Conservation (phyloP, 1,140 invertebrate species). For the Ctenoplectra terminalis region DNA sequence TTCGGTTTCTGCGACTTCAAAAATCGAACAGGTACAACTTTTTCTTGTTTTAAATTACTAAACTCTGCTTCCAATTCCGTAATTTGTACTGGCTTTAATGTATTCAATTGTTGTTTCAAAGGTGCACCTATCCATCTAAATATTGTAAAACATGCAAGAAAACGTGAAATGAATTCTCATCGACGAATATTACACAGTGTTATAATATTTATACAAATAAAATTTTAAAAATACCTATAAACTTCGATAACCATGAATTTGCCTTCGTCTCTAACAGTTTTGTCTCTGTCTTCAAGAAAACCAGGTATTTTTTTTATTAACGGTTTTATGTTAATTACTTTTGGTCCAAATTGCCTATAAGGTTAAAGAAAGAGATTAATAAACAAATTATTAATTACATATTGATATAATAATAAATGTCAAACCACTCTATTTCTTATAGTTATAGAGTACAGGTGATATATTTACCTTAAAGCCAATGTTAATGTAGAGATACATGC, state of each 20-base stretch:
- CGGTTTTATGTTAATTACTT: constrained; percentile 94
- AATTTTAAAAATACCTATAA: constrained; percentile 85
- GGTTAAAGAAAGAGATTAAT: constrained; percentile 53
- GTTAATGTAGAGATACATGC: constrained; percentile 91
- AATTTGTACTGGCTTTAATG: constrained; percentile 94
- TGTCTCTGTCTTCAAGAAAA: constrained; percentile 95
- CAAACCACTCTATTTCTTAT: background rate
- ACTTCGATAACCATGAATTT: constrained; percentile 95
- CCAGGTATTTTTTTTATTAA: constrained; percentile 93
- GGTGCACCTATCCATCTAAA: constrained; percentile 93
- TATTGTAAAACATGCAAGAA: constrained; percentile 22
- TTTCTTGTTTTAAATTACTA: constrained; percentile 87
- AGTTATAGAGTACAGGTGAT: constrained; percentile 1
- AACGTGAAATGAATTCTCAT: constrained; percentile 3
- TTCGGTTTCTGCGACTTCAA: constrained; percentile 95
- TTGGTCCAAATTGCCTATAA: constrained; percentile 93
- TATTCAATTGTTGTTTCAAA: constrained; percentile 92
- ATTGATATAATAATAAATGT: background rate
- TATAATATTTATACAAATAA: background rate
- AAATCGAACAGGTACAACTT: constrained; percentile 90
- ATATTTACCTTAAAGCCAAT: constrained; percentile 86
- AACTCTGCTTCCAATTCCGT: constrained; percentile 96
- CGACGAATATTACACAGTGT: background rate
- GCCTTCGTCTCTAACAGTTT: constrained; percentile 94
- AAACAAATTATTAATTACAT: background rate